Base-by-base conservation (phyloP, 2,113 vertebrate species). In the Hippocampus abdominalis region DNA sequence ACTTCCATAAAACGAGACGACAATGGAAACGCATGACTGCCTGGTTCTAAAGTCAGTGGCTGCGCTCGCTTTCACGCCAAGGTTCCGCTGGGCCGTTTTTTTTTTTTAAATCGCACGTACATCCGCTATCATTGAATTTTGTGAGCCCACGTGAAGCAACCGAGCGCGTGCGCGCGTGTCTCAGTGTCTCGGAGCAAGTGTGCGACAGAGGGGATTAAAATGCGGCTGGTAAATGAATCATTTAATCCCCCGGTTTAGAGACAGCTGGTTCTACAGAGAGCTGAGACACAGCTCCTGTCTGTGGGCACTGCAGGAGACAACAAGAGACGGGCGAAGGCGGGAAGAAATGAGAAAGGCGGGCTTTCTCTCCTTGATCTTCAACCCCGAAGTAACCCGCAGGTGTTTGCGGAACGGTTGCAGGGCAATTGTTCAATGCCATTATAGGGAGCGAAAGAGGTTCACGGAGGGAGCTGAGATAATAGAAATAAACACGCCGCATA, bases 181-280 rank as follows among this genome's bases (percentile, higher is more conserved):
- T 27, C 66, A 8, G 62, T 25, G 59, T 64, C n/a, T 44, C 53
- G 64, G 68, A 66, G 66, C 36, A 23, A 77, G 61, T 76, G 83
- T 82, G 79, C 74, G 81, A 84, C 78, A 76, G 83, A n/a, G 29
- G 68, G 82, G 87, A 88, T 87, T 89, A 86, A 82, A 86, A 87
- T 72, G 79, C 25, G 67, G 73, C 78, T 68, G 75, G 75, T 88
- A 85, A 90, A 82, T 88, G 86, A 86, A 87, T 87, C 84, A 79
- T 81, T 88, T 88, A 90, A 89, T 88, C 86, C 80, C 13, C 69
- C 68, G 75, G 74, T 16, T 86, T 84, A 83, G 82, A 83, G 82
- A 84, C 85, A 88, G 86, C 82, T 86, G 85, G 78, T 81, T 86
- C 57, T 65, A 63, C 74, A 64, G 73, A 84, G 80, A 79, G 69